Evolutionary conservation across 92 coral and sea anemone species (phyloP), one percentile per base, ranked within the genome.

Genomic region (Anthopleura xanthogrammica): DNA sequence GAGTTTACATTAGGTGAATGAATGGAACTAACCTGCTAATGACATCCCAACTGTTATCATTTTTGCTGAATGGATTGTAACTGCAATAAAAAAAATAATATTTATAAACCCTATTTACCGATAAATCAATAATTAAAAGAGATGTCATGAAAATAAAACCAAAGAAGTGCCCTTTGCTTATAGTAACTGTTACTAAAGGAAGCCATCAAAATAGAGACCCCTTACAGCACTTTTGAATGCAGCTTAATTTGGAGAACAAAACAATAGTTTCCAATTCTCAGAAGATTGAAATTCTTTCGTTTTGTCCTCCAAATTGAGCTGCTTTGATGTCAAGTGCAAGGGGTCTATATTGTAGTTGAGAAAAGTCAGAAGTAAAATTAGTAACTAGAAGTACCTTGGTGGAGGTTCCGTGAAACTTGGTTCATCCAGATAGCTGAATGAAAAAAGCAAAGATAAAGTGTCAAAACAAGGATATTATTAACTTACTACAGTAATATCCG

Each of bases 341-440:
- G 36, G 36, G 36, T 29, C 36, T 29, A 29, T 29, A 29, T 29
- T 1, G 1, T 29, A 29, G 36, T 29, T 29, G 36, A 29, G 36
- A 29, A 76, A 76, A 43, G 23, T 75, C 16, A 29, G 9, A 22
- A 76, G 5, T 5, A 19, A 81, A 14, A 9, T 1, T 0, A 17
- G 19, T 46, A 46, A 46, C 50, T 46, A 46, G 2, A 29, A 92
- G 85, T 86, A 93, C 97, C 87, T 86, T 79, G 97, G 97, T 41
- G 97, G 94, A n/a, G 97, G 97, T 72, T 93, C 97, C 74, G 93
- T 91, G 50, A 93, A 91, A 82, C 92, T 93, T 71, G 95, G 92
- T 20, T 92, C 91, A 91, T 93, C 97, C 89, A 90, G 88, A 85
- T 91, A 93, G 86, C 97, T 93, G 79, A 11, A 86, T 65, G 52